A percentile compares a stretch with the other conserved stretches of the same genome.
These are phyloP conservation scores for Eleginops maclovinus DNA, from an alignment of 2,113 vertebrate genomes.

Conservation along the genomic window DNA sequence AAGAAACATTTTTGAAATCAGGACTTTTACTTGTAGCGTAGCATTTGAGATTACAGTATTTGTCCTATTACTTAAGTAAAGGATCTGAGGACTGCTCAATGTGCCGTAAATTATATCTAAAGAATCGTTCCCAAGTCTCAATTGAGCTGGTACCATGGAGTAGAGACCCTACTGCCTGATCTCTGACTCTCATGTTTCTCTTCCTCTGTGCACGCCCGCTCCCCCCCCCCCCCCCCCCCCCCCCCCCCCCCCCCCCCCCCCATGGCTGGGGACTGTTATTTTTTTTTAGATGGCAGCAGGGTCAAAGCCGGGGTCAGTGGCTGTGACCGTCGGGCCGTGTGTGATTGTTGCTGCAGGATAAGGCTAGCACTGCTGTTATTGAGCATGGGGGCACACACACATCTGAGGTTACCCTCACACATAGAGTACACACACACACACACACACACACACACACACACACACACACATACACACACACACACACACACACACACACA, in stretches of 20 bases:
- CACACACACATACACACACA: neutral
- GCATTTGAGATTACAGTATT: no score
- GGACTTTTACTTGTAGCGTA: no score
- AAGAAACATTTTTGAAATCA: no score
- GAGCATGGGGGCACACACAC: neutral
- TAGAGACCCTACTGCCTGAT: neutral
- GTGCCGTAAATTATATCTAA: conserved; percentile 12
- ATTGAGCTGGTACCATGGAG: neutral
- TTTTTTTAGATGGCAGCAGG: conserved; percentile 4
- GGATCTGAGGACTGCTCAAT: no score
- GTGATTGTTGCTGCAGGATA: conserved; percentile 41
- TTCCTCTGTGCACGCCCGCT: neutral
- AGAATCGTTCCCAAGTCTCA: neutral
- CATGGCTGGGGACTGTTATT: no score
- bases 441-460: no score
- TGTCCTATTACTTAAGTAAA: no score
- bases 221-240: no score
- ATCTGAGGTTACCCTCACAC: neutral
- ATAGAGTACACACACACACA: neutral
- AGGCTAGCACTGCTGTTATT: conserved; percentile 17
- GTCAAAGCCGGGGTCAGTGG: conserved; percentile 22
- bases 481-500: neutral
- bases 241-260: no score
- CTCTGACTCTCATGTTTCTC: neutral
- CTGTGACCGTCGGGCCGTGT: neutral